Percentiles rank a stretch among this genome's conserved stretches.
Conservation (phyloP, 2,797 vertebrate genomes). For the Propithecus perrieri region DNA sequence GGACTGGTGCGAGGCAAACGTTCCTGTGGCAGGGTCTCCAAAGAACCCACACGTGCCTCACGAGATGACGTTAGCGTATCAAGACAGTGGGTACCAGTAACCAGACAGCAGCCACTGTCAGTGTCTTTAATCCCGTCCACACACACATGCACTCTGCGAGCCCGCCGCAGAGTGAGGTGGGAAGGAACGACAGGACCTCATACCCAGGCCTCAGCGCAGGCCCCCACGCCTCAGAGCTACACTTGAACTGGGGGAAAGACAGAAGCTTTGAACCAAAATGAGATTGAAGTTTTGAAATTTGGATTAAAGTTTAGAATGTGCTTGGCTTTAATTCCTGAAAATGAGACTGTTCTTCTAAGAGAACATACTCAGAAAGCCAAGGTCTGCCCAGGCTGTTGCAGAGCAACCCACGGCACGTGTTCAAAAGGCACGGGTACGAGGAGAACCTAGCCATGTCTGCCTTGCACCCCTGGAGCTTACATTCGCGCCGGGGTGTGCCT, state of each 20-base stretch:
- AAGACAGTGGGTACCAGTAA: neutral
- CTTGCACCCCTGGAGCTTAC: rapidly evolving
- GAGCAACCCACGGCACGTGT: neutral
- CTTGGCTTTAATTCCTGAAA: neutral
- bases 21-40: neutral
- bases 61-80: neutral
- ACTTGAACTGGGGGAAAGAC: neutral
- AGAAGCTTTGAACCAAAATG: neutral
- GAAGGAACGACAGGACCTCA: neutral
- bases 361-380: neutral
- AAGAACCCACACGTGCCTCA: neutral
- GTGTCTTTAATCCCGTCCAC: neutral
- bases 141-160: neutral
- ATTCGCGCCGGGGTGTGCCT: rapidly evolving
- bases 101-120: neutral
- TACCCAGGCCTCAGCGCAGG: neutral
- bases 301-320: neutral
- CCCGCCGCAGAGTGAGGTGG: neutral
- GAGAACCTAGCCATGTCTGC: neutral
- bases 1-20: no score
- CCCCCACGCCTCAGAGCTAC: neutral
- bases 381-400: neutral
- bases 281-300: neutral
- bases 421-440: neutral
- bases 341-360: neutral